Base-by-base conservation (phyloP, 2,888 invertebrate species). In the Amblyteles armatorius region DNA sequence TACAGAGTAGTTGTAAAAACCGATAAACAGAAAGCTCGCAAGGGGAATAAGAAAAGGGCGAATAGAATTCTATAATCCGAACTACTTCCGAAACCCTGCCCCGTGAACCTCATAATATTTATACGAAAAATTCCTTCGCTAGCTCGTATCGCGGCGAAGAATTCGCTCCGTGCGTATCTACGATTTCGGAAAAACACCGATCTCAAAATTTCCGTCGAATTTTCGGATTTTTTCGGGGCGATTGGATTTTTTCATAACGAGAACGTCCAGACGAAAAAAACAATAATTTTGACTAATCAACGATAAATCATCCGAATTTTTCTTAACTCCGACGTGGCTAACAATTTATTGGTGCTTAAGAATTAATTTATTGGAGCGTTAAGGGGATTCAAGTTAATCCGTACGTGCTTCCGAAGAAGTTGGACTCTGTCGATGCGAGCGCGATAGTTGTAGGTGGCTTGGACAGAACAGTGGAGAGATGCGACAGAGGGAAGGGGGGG, bases 91-190 rank as follows among this genome's bases (percentile, higher is more conserved):
- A 55, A 40, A 68, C 33, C 44, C 60, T 13, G 44, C 36, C 52
- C 48, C 19, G 82, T 79, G 44, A 85, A 72, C 33, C 71, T 87
- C 87, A 88, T 79, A 88, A 88, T 88, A 88, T 88, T 88, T 88
- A 79, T 67, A 88, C 67, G 72, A 79, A 73, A 78, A 79, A 86
- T 88, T 87, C 85, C 76, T 82, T 77, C 72, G 60, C 60, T 36
- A 68, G 72, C 48, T 73, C 29, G 36, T 57, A 68, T 68, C 67
- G 52, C 52, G 44, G 13, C 44, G 11, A 16, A 33, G 68, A 63
- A 55, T 52, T 26, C 55, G 48, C 19, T 22, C 26, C 57, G 48
- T 22, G 36, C 63, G 63, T 3, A 36, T 65, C 52, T 52, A 36
- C 36, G 48, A 69, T 65, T 67, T 65, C 44, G 3, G 19, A 44